Conservation (phyloP, 2,888 invertebrate species). For the Tenthredo notha region DNA sequence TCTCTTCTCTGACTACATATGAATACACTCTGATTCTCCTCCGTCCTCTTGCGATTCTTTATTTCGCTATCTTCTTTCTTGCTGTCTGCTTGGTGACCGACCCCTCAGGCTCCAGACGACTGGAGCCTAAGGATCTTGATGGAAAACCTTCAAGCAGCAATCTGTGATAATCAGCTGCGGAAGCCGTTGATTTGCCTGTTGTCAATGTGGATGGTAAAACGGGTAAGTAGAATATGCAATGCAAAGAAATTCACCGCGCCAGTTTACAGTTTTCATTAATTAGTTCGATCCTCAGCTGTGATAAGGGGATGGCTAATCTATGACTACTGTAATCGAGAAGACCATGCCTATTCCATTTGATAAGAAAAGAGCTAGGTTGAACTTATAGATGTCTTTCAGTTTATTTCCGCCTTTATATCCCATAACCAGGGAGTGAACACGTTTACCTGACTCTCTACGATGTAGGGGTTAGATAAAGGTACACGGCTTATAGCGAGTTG, state of each 20-base stretch:
- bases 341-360: neutral
- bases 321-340: neutral
- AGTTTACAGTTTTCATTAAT: neutral
- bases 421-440: slow-evolving; percentile 4
- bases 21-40: slow-evolving; percentile 39
- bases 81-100: neutral
- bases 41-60: neutral
- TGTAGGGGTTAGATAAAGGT: neutral
- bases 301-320: neutral
- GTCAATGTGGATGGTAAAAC: neutral
- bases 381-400: neutral
- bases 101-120: slow-evolving; percentile 27
- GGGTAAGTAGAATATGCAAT: neutral
- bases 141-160: neutral
- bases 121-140: slow-evolving; percentile 15
- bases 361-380: neutral
- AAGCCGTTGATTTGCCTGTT: slow-evolving; percentile 5
- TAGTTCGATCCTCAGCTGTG: neutral
- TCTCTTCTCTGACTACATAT: slow-evolving; percentile 31
- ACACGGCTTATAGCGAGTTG: neutral
- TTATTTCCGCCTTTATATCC: slow-evolving; percentile 3
- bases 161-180: slow-evolving; percentile 25
- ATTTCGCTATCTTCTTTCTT: neutral
- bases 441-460: neutral
- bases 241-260: neutral